Base-by-base conservation (phyloP, 2,888 invertebrate genomes). In the Flabesymbios commensalis region DNA sequence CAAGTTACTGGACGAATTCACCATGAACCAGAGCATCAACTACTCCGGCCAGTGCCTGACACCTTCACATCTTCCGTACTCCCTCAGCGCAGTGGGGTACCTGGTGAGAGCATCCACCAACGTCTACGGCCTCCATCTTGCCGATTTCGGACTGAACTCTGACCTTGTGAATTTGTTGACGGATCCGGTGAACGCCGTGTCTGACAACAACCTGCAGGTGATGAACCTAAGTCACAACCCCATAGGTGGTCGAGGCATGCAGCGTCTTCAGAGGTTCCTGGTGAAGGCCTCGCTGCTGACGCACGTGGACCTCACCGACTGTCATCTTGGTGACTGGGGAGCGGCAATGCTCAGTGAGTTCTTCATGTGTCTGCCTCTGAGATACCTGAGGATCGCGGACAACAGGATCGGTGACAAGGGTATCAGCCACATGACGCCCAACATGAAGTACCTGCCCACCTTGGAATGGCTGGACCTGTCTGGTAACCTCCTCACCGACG, bases 121-220 rank as follows among this genome's bases (percentile, higher is more conserved):
- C 31, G 49, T 69, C 19, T 69, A 64, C 48, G 67, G 67, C 3
- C 14, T 69, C 3, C 63, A 69, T 36, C 14, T 68, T 52, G 39
- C 67, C n/a, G 28, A 61, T 32, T 60, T 69, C 39, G 55, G 51
- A 2, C 56, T 69, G 17, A 57, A 55, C 29, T 47, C 43, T 2
- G 43, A 33, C 32, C 55, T 28, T 31, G 48, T 68, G n/a, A 52
- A 39, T 2, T 36, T 64, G 51, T 57, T 69, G n/a, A 56, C 67
- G 3, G 63, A 69, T 26, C 69, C 69, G 5, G 36, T 63, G 22
- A 59, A 69, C 39, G 57, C 45, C n/a, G 47, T 69, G n/a, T 68
- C 68, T 5, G 69, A 69, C 49, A 69, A 69, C 43, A 58, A 56
- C 22, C 47, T 69, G 17, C 67, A 69, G 49, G 63, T 69, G n/a